Evolutionary conservation across 2,113 vertebrate species (phyloP).

Genomic region (Alligator sinensis): DNA sequence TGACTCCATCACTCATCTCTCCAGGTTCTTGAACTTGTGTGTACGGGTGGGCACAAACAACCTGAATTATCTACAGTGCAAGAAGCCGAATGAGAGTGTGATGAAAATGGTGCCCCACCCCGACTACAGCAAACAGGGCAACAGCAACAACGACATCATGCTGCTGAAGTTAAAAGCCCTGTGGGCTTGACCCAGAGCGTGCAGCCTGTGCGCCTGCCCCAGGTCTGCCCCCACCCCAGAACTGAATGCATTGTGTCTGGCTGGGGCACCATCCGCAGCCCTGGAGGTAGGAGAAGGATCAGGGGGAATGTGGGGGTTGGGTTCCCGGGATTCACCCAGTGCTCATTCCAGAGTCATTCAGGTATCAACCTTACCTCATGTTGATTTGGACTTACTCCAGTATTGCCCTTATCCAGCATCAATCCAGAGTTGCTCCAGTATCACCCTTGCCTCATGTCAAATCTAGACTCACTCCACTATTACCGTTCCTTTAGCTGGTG

Average conservation of each 20-base stretch:
- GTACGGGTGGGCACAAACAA: not conserved
- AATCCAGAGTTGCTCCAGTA: too few relatives aligned
- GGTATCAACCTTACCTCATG: too few relatives aligned
- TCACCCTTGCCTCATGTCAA: too few relatives aligned
- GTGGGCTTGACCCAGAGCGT: not conserved
- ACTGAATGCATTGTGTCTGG: not conserved
- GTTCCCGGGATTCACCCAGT: too few relatives aligned
- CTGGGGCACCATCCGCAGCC: not conserved
- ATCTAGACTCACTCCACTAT: too few relatives aligned
- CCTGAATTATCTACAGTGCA: not conserved
- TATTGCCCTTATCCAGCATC: too few relatives aligned
- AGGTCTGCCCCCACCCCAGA: not conserved
- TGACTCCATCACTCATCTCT: too few relatives aligned
- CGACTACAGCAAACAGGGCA: not conserved
- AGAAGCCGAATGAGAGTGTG: not conserved
- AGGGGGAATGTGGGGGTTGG: too few relatives aligned
- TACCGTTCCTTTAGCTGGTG: too few relatives aligned
- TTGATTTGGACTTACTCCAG: too few relatives aligned
- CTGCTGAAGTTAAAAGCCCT: not conserved
- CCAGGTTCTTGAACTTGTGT: too few relatives aligned
- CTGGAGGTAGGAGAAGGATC: not conserved
- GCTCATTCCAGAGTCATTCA: too few relatives aligned
- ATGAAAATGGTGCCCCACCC: not conserved
- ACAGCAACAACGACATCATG: not conserved
- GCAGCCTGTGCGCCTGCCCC: not conserved